Percentiles rank a stretch among this genome's conserved stretches.
These are phyloP conservation scores for Petrophora chlorosata DNA, from an alignment of 2,888 invertebrate species.

Conservation along the genomic window DNA sequence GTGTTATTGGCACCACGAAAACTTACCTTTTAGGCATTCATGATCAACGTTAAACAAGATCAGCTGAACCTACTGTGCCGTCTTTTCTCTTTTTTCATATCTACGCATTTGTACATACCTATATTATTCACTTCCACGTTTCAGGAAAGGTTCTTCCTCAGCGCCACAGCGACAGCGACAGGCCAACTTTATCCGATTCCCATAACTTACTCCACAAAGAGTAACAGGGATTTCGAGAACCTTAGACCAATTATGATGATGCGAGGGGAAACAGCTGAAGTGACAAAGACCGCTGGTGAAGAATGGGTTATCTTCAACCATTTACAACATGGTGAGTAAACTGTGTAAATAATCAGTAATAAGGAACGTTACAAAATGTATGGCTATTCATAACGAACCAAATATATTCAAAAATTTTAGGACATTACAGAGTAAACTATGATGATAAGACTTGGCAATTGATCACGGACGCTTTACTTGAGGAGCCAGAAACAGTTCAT, in stretches of 20 bases:
- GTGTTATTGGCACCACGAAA: no score
- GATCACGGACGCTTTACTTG: constrained; percentile 65
- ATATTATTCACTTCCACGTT: constrained; percentile 31
- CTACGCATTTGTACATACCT: neutral
- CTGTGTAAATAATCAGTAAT: constrained; percentile 4
- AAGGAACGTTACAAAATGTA: no score
- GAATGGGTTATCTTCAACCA: constrained; percentile 87
- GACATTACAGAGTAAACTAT: constrained; percentile 87
- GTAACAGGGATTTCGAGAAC: constrained; percentile 57
- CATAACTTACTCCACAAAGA: constrained; percentile 65
- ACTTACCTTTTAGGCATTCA: no score
- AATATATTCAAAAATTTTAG: constrained; percentile 57
- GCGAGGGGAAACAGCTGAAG: constrained; percentile 56
- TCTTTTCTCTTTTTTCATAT: no score
- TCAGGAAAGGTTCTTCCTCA: constrained; percentile 83
- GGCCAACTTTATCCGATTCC: constrained; percentile 73
- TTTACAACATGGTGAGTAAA: constrained; percentile 82
- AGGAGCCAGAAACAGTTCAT: constrained; percentile 78
- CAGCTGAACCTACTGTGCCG: no score
- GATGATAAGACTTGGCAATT: constrained; percentile 82
- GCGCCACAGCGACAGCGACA: constrained; percentile 54
- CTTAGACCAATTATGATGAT: constrained; percentile 75
- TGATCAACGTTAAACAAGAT: no score
- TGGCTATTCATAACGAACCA: no score
- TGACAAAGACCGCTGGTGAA: constrained; percentile 52